These are phyloP conservation scores for Leistus spinibarbis DNA, from an alignment of 2,888 invertebrate genomes.

Conservation along the genomic window DNA sequence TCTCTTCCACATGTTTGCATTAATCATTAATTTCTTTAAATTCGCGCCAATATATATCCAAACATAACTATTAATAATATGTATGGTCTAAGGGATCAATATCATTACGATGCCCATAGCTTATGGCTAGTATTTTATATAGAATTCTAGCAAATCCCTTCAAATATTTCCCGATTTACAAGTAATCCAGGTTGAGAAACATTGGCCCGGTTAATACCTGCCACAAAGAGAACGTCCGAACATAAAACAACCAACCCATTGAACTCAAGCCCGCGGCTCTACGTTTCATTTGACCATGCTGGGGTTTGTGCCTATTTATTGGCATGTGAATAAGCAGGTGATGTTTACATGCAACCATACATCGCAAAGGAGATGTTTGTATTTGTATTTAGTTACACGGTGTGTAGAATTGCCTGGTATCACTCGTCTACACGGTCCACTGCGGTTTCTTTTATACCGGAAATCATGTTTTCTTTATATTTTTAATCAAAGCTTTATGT, in stretches of 20 bases:
- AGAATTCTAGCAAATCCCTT: not conserved
- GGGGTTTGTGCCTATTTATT: conserved; percentile 7
- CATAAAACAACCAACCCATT: conserved; percentile 12
- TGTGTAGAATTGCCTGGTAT: not conserved
- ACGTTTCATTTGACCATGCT: conserved; percentile 26
- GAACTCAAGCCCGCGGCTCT: not conserved
- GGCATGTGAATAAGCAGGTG: conserved; percentile 30
- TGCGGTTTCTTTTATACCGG: no score
- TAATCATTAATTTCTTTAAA: no score
- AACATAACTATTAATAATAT: no score
- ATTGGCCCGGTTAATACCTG: conserved; percentile 3
- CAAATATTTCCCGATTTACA: not conserved
- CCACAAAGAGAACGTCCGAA: conserved; percentile 25
- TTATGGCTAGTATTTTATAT: not conserved
- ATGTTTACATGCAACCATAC: not conserved
- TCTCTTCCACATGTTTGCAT: no score
- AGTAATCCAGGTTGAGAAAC: not conserved
- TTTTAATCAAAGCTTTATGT: no score
- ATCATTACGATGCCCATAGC: not conserved
- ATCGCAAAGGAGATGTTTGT: not conserved
- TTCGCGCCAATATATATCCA: no score
- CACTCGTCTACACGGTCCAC: no score
- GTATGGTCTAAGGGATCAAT: not conserved
- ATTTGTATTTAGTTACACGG: not conserved
- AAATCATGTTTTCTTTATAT: not conserved